Evolutionary conservation across 2,797 vertebrate genomes (phyloP).

Genomic region (Pteropus rufus): DNA sequence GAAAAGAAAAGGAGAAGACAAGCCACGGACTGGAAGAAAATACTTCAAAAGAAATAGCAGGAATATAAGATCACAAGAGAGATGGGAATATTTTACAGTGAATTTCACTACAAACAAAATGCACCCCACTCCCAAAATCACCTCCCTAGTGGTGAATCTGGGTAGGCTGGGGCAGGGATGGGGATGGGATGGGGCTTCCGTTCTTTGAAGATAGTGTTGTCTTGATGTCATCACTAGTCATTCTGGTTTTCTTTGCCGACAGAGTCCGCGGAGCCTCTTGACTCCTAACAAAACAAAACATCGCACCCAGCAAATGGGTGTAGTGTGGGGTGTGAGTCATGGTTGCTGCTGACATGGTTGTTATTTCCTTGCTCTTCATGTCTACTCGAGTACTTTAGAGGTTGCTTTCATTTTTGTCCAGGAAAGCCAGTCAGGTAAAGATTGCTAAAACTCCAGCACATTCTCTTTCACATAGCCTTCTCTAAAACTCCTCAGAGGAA

Average conservation of each 20-base stretch:
- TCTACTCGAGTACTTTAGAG: not conserved
- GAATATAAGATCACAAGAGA: not conserved
- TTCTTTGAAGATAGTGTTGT: not conserved
- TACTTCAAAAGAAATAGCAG: not conserved
- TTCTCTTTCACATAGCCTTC: not conserved
- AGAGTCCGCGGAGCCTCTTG: not conserved
- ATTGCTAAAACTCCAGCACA: not conserved
- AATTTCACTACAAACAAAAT: not conserved
- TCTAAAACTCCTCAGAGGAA: not conserved
- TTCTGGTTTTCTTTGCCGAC: not conserved
- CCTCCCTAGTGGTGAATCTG: not conserved
- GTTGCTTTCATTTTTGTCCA: not conserved
- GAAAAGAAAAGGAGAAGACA: not conserved
- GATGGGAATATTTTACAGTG: not conserved
- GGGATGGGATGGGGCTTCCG: rapidly evolving
- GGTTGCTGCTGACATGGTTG: no score
- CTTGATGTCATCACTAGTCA: not conserved
- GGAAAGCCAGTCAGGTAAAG: not conserved
- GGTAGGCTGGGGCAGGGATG: no score
- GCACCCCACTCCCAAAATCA: not conserved
- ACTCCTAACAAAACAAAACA: not conserved
- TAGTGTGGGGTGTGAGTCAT: not conserved
- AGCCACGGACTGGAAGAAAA: not conserved
- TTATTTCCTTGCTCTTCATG: not conserved
- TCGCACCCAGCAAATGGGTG: not conserved